Evolutionary conservation across 1,140 invertebrate species (phyloP), one percentile per base, ranked within the genome.

Genomic region (Atta cephalotes): DNA sequence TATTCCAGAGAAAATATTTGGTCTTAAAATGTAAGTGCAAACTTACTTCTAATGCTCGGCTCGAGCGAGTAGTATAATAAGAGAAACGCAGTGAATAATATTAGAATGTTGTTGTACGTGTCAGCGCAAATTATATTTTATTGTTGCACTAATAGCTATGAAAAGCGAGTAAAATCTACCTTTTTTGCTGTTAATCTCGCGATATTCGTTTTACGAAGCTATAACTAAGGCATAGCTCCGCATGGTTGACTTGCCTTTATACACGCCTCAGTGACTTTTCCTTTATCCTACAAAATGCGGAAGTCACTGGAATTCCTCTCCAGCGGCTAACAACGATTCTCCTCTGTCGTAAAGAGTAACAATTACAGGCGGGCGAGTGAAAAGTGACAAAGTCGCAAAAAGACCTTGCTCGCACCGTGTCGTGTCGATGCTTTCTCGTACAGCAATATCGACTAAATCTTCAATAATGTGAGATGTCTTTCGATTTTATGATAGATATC

Each of bases 201-300:
- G 88, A 85, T 87, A 86, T 86, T 81, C 85, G 81, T 90, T 90
- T 90, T 88, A 90, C 89, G 81, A 89, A 80, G 80, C 81, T 87
- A 84, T 79, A 90, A 88, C 86, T 86, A 78, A 88, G 90, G 85
- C 88, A 84, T 85, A 86, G 87, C 85, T 87, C 62, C 77, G 87
- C 89, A 90, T 88, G 86, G 89, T 90, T 79, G 80, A 90, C 77
- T 90, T 86, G 89, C 88, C 78, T 60, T 66, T 39, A 81, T 70
- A 79, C 71, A 86, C 89, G 89, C 70, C 87, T 79, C 89, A 72
- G 60, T 90, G 76, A 90, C 87, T 90, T 86, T 70, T 90, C 82
- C 82, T 90, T 90, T 88, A 90, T 90, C 89, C 89, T 86, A 56
- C 72, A 81, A 91, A 91, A 91, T 86, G 84, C 89, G 90, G 82